Conservation (phyloP, 2,888 invertebrate genomes). For the Melanostoma mellinum region DNA sequence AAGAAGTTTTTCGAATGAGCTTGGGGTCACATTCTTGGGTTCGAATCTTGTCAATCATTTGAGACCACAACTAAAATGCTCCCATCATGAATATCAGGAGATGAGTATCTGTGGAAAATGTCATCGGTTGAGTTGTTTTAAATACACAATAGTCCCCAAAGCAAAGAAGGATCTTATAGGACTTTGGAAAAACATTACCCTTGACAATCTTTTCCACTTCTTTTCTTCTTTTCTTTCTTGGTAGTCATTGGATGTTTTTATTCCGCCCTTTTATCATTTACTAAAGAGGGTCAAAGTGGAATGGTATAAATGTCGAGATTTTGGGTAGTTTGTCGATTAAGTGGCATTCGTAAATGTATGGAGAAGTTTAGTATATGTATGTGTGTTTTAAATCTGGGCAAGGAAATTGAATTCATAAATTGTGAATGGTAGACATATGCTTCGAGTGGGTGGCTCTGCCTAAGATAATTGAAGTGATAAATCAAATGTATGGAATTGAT, state of each 20-base stretch:
- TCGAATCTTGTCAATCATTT: conserved; percentile 46
- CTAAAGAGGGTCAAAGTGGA: conserved; percentile 6
- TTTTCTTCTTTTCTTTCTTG: not conserved
- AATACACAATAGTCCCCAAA: conserved; percentile 8
- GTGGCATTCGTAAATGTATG: too few relatives aligned
- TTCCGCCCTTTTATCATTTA: not conserved
- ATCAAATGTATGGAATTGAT: too few relatives aligned
- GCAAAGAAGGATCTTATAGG: conserved; percentile 4
- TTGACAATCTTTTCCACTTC: conserved; percentile 30
- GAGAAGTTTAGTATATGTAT: too few relatives aligned
- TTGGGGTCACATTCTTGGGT: not conserved
- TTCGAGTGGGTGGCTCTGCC: too few relatives aligned
- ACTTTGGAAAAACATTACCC: conserved; percentile 24
- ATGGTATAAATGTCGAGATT: conserved; percentile 2
- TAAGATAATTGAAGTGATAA: too few relatives aligned
- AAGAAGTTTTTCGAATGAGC: not conserved
- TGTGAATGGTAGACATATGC: too few relatives aligned
- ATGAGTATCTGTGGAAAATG: conserved; percentile 36
- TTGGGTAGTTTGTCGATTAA: not conserved
- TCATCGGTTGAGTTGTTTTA: conserved; percentile 35
- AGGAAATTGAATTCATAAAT: too few relatives aligned
- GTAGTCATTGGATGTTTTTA: conserved; percentile 32
- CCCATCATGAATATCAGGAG: conserved; percentile 43
- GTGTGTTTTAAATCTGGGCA: too few relatives aligned
- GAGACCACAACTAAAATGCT: conserved; percentile 7